These are phyloP conservation scores for Ursus arctos DNA, from an alignment of 2,113 vertebrate species.

Conservation along the genomic window DNA sequence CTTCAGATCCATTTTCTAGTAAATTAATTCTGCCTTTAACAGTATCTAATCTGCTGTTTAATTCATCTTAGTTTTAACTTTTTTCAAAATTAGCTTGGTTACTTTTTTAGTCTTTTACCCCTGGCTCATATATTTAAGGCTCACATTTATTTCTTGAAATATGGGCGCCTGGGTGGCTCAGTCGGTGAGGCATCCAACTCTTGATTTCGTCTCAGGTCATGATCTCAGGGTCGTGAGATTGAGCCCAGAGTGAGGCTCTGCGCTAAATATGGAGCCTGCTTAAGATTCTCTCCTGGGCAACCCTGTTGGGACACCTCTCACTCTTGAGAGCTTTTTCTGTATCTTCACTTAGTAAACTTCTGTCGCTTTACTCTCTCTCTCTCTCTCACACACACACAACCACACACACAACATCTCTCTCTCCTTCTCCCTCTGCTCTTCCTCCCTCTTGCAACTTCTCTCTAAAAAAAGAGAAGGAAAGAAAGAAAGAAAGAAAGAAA, in stretches of 20 bases:
- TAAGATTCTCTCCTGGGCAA: background rate
- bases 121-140: background rate
- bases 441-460: background rate
- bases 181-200: background rate
- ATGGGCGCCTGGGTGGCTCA: background rate
- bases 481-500: background rate
- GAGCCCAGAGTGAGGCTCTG: background rate
- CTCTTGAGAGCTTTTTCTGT: too few relatives aligned
- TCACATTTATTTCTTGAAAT: slow-evolving; percentile 44
- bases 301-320: background rate
- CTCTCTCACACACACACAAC: too few relatives aligned
- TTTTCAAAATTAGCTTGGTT: background rate
- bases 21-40: slow-evolving; percentile 44
- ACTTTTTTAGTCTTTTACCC: background rate
- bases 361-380: too few relatives aligned
- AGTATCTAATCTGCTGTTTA: slow-evolving; percentile 7
- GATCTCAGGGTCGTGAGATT: background rate
- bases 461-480: background rate
- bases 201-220: background rate
- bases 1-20: background rate
- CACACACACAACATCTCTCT: too few relatives aligned
- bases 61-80: background rate
- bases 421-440: too few relatives aligned
- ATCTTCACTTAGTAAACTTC: too few relatives aligned
- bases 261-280: background rate